These are phyloP conservation scores for Oxyruncus cristatus DNA, from an alignment of 2,113 vertebrate species.

Conservation along the genomic window DNA sequence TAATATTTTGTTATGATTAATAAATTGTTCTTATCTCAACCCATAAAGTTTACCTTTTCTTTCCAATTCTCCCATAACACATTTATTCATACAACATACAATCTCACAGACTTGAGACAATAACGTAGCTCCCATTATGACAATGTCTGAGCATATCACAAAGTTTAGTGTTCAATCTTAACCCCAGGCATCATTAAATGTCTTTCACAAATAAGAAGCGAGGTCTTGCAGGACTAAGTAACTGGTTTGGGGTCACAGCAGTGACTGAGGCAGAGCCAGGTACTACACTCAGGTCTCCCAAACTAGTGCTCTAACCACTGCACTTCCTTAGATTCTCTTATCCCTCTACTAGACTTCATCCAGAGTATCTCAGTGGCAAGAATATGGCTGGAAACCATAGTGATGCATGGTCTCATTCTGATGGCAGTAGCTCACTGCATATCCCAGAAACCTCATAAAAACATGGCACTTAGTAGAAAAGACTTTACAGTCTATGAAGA, in stretches of 20 bases:
- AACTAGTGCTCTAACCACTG: not conserved
- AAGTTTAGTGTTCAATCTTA: not conserved
- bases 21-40: not conserved
- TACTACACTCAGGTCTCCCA: not conserved
- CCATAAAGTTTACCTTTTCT: not conserved
- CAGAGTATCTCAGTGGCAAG: not conserved
- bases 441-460: not conserved
- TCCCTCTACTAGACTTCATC: not conserved
- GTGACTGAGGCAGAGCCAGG: not conserved
- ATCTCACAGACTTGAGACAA: not conserved
- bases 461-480: not conserved
- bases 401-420: not conserved
- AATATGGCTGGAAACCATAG: not conserved
- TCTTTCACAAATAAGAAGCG: not conserved
- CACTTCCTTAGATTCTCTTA: not conserved
- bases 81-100: not conserved
- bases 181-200: not conserved
- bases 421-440: not conserved
- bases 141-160: not conserved
- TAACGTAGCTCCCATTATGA: not conserved
- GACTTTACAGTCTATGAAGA: not conserved
- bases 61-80: not conserved
- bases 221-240: not conserved
- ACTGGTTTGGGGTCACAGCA: not conserved
- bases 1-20: not conserved